Base-by-base conservation (phyloP, 2,113 vertebrate species). In the Triplophysa siluroides region DNA sequence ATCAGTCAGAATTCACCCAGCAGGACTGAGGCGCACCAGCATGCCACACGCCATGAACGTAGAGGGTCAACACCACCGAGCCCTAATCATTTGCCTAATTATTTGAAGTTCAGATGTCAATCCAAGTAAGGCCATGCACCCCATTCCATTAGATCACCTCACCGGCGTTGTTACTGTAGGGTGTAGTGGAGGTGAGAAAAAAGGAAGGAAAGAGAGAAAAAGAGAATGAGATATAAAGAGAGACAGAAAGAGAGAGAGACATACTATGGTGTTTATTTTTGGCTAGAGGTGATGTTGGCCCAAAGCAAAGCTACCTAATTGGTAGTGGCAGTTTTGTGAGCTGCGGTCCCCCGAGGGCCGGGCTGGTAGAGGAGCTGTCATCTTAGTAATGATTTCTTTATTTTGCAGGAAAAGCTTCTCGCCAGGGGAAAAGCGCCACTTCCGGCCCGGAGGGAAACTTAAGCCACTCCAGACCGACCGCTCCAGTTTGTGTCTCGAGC, bases 311-410 rank as follows among this genome's bases (percentile, higher is more conserved):
- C 81, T 26, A 76, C 71, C 82, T 93, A 91, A 93, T 92, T 84
- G 76, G 86, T 85, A 86, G 89, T 91, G 91, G 92, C 90, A 92
- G 91, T 75, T 88, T 88, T 87, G 84, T 73, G 82, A 89, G 86
- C 83, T 84, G 67, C 6, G 74, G 45, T 83, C 90, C 89, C 86
- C 73, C 65, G 60, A 88, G 88, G 83, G 26, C 78, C 82, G 77
- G 76, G 82, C 68, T 64, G 86, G 89, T 79, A 81, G 89, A 86
- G 90, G 87, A 88, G 90, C 91, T 92, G 91, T 94, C 92, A 92
- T 92, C 91, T 92, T 92, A 88, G 89, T 93, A 93, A 94, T 91
- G 91, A 92, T 93, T 94, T 92, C 92, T 93, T 93, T 93, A 94
- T 94, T 94, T 93, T 94, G 89, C 92, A 94, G 93, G 93, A 93